A percentile compares a stretch with the other conserved stretches of the same genome.
Evolutionary conservation across 2,888 invertebrate genomes (phyloP).

Genomic region (Xestia sexstrigata): DNA sequence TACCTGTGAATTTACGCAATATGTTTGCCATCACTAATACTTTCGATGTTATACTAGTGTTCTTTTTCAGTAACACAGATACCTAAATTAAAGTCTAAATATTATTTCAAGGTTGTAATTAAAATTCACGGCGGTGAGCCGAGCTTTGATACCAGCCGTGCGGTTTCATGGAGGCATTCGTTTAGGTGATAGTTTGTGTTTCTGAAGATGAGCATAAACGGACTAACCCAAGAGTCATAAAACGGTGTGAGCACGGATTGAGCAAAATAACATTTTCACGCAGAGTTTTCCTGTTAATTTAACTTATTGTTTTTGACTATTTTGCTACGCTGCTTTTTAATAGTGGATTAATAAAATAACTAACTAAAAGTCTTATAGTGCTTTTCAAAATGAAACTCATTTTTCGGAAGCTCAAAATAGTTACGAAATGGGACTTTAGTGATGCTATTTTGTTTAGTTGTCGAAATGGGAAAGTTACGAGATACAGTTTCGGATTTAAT

Average conservation of each 20-base stretch:
- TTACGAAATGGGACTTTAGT: no score
- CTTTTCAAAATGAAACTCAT: neutral
- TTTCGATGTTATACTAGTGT: slow-evolving; percentile 10
- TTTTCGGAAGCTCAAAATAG: no score
- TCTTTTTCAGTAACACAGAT: neutral
- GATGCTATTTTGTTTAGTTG: no score
- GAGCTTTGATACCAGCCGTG: neutral
- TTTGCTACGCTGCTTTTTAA: neutral
- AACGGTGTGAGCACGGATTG: neutral
- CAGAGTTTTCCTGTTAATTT: neutral
- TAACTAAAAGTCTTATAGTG: neutral
- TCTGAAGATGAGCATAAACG: neutral
- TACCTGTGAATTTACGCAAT: slow-evolving; percentile 33
- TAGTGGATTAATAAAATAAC: neutral
- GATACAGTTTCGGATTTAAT: no score
- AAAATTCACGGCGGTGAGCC: neutral
- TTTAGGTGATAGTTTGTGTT: neutral
- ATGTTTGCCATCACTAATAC: slow-evolving; percentile 44
- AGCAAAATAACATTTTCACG: neutral
- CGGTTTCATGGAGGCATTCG: neutral
- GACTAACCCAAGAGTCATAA: neutral
- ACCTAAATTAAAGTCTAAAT: neutral
- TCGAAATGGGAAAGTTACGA: no score
- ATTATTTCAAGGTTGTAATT: neutral
- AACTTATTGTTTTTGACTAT: neutral